Conservation (phyloP, 37 sponge, comb jelly and placozoan species). For the Axinella damicornis region DNA sequence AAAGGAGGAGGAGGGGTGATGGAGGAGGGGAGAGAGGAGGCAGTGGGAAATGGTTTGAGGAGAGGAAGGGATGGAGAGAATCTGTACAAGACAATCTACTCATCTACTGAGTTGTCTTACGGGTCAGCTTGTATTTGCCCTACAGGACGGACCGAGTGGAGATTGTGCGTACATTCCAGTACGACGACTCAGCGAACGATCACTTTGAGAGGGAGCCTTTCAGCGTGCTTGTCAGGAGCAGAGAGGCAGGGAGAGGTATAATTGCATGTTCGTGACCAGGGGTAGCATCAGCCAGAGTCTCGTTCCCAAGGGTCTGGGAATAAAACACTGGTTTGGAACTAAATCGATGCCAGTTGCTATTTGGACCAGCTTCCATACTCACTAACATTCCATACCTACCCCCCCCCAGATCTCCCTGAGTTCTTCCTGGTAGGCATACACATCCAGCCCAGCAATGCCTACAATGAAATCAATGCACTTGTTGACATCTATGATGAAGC, state of each 20-base stretch:
- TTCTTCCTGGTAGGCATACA: constrained; percentile 88
- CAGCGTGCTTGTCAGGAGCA: constrained; percentile 22
- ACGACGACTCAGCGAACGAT: constrained; percentile 66
- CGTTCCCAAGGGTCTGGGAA: too few species aligned
- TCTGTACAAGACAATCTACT: too few species aligned
- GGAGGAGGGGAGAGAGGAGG: too few species aligned
- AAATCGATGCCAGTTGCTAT: too few species aligned
- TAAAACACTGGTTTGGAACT: too few species aligned
- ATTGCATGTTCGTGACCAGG: too few species aligned
- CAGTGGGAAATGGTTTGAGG: too few species aligned
- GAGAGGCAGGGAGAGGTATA: too few species aligned
- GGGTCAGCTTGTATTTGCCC: background rate
- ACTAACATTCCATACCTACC: constrained; percentile 21
- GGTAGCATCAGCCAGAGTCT: background rate
- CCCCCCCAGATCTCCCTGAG: constrained; percentile 16
- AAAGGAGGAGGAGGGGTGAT: too few species aligned
- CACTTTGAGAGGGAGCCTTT: constrained; percentile 81
- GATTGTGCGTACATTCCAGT: constrained; percentile 54
- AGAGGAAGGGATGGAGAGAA: too few species aligned
- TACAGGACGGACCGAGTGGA: constrained; percentile 19
- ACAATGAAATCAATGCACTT: constrained; percentile 78
- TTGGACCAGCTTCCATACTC: too few species aligned
- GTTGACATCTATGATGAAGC: constrained; percentile 67
- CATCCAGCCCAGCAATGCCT: constrained; percentile 62
- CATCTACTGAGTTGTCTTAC: too few species aligned